Percentiles rank a stretch among this genome's conserved stretches.
phyloP scores from a whole-genome alignment of 2,797 vertebrate species.

The Carduelis carduelis region DNA sequence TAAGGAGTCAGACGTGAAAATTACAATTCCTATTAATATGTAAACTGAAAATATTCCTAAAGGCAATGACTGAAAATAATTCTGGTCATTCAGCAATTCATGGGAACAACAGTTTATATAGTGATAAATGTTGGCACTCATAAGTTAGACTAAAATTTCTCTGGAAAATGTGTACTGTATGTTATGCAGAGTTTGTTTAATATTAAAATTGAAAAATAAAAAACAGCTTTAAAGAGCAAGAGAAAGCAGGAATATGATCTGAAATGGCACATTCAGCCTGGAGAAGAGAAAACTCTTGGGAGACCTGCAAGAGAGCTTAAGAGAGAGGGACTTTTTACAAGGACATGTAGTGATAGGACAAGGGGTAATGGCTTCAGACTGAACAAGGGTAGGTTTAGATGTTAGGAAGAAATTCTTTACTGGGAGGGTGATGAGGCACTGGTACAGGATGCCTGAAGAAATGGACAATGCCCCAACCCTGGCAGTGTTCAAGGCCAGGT shows the following conservation, averaged over 20 bases:
- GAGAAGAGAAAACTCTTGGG: neutral
- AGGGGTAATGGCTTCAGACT: neutral
- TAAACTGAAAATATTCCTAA: neutral
- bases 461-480: neutral
- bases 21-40: neutral
- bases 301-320: neutral
- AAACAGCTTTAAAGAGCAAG: neutral
- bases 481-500: neutral
- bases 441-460: neutral
- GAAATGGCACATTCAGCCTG: neutral
- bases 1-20: neutral
- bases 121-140: neutral
- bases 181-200: neutral
- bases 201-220: neutral
- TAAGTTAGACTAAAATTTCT: neutral
- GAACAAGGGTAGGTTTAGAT: neutral
- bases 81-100: neutral
- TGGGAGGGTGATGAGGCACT: neutral
- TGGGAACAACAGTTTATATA: neutral
- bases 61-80: neutral
- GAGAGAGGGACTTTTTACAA: neutral
- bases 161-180: neutral
- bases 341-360: neutral
- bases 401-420: neutral
- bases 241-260: neutral